Evolutionary conservation across 1,140 invertebrate species (phyloP).

Genomic region (Diachasma alloeum): DNA sequence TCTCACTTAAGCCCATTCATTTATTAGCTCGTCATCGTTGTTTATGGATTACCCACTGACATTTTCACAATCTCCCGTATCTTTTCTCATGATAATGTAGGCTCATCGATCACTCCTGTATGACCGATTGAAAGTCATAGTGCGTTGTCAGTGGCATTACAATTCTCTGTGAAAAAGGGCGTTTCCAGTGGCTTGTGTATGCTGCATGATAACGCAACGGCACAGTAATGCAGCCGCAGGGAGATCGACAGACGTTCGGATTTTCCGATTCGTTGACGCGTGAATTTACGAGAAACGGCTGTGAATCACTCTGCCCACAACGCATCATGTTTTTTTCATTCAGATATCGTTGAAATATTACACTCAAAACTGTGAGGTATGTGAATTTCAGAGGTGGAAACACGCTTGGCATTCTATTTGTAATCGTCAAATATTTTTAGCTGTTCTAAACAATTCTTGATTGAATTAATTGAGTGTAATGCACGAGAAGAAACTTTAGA

Average conservation of each 20-base stretch:
- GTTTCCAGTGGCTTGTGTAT: not conserved
- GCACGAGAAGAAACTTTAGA: too few relatives aligned
- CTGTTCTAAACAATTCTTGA: too few relatives aligned
- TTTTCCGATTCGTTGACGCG: not conserved
- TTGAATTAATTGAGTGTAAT: too few relatives aligned
- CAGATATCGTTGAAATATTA: not conserved
- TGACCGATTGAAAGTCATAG: slow-evolving; percentile 44
- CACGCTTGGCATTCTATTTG: not conserved
- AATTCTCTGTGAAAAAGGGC: not conserved
- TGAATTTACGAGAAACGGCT: not conserved
- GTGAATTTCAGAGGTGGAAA: too few relatives aligned
- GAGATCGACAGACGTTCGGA: not conserved
- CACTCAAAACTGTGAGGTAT: not conserved
- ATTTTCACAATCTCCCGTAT: not conserved
- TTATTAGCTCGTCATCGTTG: not conserved
- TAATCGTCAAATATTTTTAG: not conserved
- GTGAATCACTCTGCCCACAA: not conserved
- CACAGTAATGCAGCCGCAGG: not conserved
- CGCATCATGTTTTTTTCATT: not conserved
- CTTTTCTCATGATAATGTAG: not conserved
- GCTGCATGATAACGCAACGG: not conserved
- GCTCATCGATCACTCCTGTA: slow-evolving; percentile 2
- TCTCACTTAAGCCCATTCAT: not conserved
- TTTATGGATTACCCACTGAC: not conserved
- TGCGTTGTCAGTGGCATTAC: slow-evolving; percentile 18